phyloP scores from a whole-genome alignment of 2,888 invertebrate genomes.

The Adineta ricciae region DNA sequence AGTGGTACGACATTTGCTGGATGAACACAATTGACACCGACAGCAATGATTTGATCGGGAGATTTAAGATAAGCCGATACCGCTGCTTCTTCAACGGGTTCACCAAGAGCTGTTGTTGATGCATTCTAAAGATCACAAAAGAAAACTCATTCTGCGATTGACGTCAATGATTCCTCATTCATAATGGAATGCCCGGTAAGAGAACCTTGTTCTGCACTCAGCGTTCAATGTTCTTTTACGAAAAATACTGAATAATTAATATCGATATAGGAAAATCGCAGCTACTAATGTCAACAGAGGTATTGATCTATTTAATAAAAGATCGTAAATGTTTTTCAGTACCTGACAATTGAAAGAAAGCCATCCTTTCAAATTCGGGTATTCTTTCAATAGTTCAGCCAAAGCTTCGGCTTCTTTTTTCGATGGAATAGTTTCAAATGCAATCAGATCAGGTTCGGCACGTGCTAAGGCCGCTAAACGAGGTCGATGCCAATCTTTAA shows the following conservation, averaged over 20 bases:
- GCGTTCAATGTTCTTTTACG: not conserved
- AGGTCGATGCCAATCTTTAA: constrained; percentile 74
- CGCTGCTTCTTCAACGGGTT: constrained; percentile 65
- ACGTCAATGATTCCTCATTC: too few species aligned
- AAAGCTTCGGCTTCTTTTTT: constrained; percentile 71
- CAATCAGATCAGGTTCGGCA: constrained; percentile 71
- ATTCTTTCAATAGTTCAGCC: constrained; percentile 67
- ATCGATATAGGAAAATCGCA: too few species aligned
- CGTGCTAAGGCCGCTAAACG: constrained; percentile 68
- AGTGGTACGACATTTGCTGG: constrained; percentile 60
- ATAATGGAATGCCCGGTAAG: too few species aligned
- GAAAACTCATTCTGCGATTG: too few species aligned
- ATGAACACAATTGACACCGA: constrained; percentile 78
- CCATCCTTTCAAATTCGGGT: constrained; percentile 71
- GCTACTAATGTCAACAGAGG: too few species aligned
- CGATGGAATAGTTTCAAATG: constrained; percentile 83
- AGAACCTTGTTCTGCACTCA: too few species aligned
- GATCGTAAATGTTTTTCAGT: too few species aligned
- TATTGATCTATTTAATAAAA: not conserved
- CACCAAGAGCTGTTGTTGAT: constrained; percentile 65
- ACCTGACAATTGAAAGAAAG: constrained; percentile 77
- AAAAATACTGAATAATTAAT: not conserved
- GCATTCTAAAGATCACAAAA: constrained; percentile 59
- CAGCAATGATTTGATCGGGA: constrained; percentile 67
- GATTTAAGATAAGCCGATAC: constrained; percentile 46